Conservation (phyloP, 1,140 invertebrate genomes). For the Ceratina australensis region DNA sequence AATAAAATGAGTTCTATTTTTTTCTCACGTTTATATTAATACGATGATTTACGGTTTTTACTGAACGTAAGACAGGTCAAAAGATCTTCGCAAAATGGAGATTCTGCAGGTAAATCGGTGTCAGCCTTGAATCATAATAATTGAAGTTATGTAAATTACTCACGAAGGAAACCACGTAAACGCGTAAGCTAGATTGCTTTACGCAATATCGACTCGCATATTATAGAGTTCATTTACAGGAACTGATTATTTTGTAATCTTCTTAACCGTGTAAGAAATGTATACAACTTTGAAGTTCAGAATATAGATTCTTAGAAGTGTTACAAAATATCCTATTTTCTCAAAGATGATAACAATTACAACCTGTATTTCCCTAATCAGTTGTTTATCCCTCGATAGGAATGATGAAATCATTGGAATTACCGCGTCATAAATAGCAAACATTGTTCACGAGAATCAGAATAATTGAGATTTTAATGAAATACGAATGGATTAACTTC, state of each 20-base stretch:
- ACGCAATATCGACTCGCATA: conserved; percentile 16
- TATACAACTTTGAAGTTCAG: too few relatives aligned
- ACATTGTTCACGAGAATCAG: neutral
- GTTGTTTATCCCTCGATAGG: neutral
- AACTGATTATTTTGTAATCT: too few relatives aligned
- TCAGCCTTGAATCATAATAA: conserved; percentile 46
- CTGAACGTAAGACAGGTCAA: neutral
- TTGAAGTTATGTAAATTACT: conserved; percentile 44
- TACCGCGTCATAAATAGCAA: neutral
- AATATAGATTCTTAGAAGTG: too few relatives aligned
- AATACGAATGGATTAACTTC: neutral
- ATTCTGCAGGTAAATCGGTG: conserved; percentile 33
- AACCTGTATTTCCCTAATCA: neutral
- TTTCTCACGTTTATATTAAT: too few relatives aligned
- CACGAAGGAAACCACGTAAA: conserved; percentile 12
- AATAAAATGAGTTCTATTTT: neutral
- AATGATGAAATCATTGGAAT: neutral
- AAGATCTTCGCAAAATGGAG: conserved; percentile 35
- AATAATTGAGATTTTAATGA: conserved; percentile 6
- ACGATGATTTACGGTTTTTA: neutral
- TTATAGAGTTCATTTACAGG: neutral
- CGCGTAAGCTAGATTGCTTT: conserved; percentile 43
- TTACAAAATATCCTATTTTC: too few relatives aligned
- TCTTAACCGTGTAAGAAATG: too few relatives aligned
- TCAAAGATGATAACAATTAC: too few relatives aligned